A percentile compares a stretch with the other conserved stretches of the same genome.
Evolutionary conservation across 2,888 invertebrate genomes (phyloP).

Genomic region (Andrena fulva): DNA sequence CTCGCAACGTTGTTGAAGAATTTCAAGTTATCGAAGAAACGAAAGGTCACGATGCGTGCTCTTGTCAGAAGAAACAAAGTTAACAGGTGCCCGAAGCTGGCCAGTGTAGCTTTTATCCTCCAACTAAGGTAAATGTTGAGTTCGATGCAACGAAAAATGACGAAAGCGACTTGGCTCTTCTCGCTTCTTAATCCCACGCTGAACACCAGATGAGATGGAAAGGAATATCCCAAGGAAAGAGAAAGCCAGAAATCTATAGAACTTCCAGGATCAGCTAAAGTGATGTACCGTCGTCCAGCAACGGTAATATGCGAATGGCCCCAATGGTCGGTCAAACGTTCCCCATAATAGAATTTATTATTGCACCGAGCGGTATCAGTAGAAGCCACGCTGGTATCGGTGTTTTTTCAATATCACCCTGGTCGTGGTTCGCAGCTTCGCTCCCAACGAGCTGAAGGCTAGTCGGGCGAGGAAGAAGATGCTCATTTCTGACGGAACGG

Average conservation of each 20-base stretch:
- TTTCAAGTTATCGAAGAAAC: not conserved
- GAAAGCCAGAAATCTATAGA: not conserved
- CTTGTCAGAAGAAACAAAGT: not conserved
- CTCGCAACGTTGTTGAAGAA: not conserved
- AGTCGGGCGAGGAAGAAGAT: constrained; percentile 78
- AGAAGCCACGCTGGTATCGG: constrained; percentile 79
- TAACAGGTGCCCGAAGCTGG: not conserved
- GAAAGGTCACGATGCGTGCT: not conserved
- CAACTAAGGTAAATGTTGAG: not conserved
- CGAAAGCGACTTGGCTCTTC: not conserved
- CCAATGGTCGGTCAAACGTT: not conserved
- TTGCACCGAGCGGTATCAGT: constrained; percentile 52
- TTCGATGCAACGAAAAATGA: not conserved
- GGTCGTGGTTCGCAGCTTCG: constrained; percentile 74
- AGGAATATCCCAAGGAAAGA: not conserved
- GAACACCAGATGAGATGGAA: not conserved
- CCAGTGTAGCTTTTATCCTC: not conserved
- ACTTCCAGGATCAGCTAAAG: constrained; percentile 20
- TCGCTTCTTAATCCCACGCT: not conserved
- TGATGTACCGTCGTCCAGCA: constrained; percentile 41
- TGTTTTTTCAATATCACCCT: constrained; percentile 74
- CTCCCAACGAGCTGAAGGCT: constrained; percentile 72
- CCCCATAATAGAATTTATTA: too few species aligned
- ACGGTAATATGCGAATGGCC: constrained; percentile 6
- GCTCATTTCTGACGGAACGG: constrained; percentile 68